Percentiles rank a stretch among this genome's conserved stretches.
Conservation (phyloP, 1,140 invertebrate species). For the Procambarus virginalis region DNA sequence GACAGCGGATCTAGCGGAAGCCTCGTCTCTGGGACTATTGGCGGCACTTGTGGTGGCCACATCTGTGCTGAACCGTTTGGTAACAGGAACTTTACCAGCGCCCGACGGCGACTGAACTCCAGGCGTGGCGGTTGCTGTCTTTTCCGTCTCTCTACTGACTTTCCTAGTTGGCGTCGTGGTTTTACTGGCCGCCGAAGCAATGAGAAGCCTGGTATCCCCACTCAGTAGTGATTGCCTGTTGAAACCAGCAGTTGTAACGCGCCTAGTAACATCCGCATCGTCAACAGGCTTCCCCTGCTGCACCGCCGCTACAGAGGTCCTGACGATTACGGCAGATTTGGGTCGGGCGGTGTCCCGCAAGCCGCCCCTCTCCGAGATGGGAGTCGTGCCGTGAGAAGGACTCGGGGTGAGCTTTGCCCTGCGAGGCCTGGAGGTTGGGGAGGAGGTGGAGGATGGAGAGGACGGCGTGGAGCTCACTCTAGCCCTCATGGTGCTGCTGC, state of each 20-base stretch:
- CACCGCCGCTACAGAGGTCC: neutral
- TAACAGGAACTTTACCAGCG: neutral
- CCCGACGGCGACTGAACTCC: neutral
- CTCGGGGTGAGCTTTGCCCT: neutral
- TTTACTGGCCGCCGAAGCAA: neutral
- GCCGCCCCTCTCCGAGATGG: neutral
- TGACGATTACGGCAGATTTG: neutral
- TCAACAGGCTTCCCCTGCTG: neutral
- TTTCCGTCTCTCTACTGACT: neutral
- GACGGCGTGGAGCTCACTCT: neutral
- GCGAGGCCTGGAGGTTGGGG: slow-evolving; percentile 19
- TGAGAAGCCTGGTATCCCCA: slow-evolving; percentile 27
- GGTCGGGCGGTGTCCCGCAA: neutral
- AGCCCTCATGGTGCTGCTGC: neutral
- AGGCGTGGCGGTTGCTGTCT: neutral
- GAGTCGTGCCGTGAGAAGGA: neutral
- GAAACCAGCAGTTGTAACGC: slow-evolving; percentile 17
- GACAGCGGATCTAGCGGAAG: neutral
- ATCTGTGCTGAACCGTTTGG: slow-evolving; percentile 3
- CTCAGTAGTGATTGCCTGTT: slow-evolving; percentile 34
- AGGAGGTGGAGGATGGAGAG: neutral
- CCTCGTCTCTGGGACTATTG: neutral
- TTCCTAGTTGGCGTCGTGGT: neutral
- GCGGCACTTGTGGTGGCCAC: slow-evolving; percentile 14
- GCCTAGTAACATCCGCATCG: neutral